Percentiles rank a stretch among this genome's conserved stretches.
phyloP scores from a whole-genome alignment of 2,888 invertebrate genomes.

The Hedya salicella region DNA sequence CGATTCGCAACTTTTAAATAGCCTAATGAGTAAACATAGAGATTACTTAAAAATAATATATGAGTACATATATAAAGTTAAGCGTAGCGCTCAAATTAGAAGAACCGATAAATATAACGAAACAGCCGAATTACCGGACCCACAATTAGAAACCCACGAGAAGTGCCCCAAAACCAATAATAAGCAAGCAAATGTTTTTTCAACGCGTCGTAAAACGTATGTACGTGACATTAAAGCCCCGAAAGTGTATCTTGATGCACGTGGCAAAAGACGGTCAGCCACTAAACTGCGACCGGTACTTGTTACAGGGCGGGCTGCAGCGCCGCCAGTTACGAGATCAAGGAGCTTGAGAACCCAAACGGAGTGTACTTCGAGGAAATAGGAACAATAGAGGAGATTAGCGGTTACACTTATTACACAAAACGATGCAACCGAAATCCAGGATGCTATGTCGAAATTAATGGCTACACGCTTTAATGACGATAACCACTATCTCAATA shows the following conservation, averaged over 20 bases:
- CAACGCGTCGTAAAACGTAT: neutral
- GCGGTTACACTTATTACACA: neutral
- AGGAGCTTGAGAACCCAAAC: neutral
- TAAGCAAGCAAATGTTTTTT: constrained; percentile 7
- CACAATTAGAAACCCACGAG: neutral
- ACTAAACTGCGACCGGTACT: neutral
- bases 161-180: neutral
- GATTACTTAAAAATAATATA: constrained; percentile 6
- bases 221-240: too few species aligned
- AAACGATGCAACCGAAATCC: constrained; percentile 7
- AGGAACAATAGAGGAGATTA: neutral
- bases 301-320: neutral
- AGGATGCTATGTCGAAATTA: neutral
- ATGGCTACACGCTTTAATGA: neutral
- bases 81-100: neutral
- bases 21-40: neutral
- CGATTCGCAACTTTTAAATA: neutral
- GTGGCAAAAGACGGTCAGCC: neutral
- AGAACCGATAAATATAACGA: too few species aligned
- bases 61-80: constrained; percentile 1
- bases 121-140: too few species aligned
- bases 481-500: too few species aligned
- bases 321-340: neutral
- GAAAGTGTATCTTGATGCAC: neutral
- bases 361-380: constrained; percentile 5